phyloP scores from a whole-genome alignment of 2,113 vertebrate genomes.

The Genyomyrus donnyi region DNA sequence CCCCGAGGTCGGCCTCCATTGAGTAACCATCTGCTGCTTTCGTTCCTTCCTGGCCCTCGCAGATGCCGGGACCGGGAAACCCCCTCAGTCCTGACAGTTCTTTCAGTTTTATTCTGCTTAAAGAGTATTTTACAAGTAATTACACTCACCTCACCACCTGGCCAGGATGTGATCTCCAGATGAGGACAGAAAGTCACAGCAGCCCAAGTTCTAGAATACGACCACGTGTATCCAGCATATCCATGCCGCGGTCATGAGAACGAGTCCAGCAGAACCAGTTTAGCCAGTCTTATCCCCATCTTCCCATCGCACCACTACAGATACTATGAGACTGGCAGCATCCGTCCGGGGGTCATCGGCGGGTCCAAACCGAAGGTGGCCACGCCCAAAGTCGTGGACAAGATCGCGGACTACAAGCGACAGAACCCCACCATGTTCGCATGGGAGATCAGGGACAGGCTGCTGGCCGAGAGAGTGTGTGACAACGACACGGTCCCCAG shows the following conservation, averaged over 20 bases:
- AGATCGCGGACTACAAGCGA: conserved; percentile 98
- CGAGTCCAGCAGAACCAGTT: background rate
- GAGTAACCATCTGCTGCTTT: background rate
- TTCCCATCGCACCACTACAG: conserved; percentile 51
- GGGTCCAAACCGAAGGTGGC: conserved; percentile 99
- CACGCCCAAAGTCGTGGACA: conserved; percentile 99
- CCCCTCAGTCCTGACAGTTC: background rate
- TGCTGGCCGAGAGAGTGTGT: conserved; percentile 91
- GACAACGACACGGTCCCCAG: conserved; percentile 98
- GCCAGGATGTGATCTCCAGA: background rate
- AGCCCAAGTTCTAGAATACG: background rate
- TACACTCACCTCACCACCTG: background rate
- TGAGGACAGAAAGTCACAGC: background rate
- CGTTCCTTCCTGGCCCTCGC: background rate
- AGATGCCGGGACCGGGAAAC: background rate
- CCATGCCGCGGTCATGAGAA: background rate
- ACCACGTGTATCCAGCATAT: background rate
- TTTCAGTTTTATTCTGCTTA: background rate
- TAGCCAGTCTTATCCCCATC: background rate
- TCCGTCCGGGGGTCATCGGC: conserved; percentile 96
- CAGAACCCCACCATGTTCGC: conserved; percentile 99
- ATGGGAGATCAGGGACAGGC: conserved; percentile 97
- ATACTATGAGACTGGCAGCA: conserved; percentile 98
- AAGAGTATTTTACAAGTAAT: background rate
- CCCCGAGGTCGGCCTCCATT: background rate